Evolutionary conservation across 92 coral and sea anemone genomes (phyloP).

Genomic region (Pocillopora grandis): DNA sequence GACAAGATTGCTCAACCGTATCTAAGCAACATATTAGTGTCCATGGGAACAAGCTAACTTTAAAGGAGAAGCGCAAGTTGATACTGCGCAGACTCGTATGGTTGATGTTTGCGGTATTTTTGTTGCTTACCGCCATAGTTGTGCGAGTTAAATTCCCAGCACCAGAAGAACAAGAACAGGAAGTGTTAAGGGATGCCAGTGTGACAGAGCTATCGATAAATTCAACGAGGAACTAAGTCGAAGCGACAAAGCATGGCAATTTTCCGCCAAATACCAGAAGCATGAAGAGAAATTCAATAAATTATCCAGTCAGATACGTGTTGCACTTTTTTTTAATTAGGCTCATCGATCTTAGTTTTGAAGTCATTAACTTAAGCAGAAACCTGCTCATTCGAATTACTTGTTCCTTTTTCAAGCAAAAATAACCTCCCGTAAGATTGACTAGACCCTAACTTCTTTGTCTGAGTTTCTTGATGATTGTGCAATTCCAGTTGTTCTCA

Average conservation of each 20-base stretch:
- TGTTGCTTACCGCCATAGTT: slow-evolving; percentile 12
- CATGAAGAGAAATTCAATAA: too few relatives aligned
- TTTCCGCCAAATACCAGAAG: too few relatives aligned
- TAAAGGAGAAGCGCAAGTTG: neutral
- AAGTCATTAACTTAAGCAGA: too few relatives aligned
- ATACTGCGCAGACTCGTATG: slow-evolving; percentile 12
- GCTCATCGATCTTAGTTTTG: too few relatives aligned
- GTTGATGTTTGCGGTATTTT: slow-evolving; percentile 12
- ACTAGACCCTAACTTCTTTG: neutral
- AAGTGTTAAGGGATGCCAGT: neutral
- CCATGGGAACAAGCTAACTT: slow-evolving; percentile 12
- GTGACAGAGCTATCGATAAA: neutral
- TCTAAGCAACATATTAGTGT: slow-evolving; percentile 1
- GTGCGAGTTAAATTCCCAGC: slow-evolving; percentile 8
- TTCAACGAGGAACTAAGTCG: neutral
- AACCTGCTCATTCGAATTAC: too few relatives aligned
- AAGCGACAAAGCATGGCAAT: too few relatives aligned
- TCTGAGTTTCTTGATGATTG: neutral
- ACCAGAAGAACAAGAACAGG: neutral
- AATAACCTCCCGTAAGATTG: too few relatives aligned
- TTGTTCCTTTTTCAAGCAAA: too few relatives aligned
- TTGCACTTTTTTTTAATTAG: too few relatives aligned
- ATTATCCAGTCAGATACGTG: too few relatives aligned
- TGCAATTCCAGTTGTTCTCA: neutral
- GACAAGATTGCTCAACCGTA: neutral